phyloP scores from a whole-genome alignment of 2,113 vertebrate genomes.

The Oplegnathus fasciatus region DNA sequence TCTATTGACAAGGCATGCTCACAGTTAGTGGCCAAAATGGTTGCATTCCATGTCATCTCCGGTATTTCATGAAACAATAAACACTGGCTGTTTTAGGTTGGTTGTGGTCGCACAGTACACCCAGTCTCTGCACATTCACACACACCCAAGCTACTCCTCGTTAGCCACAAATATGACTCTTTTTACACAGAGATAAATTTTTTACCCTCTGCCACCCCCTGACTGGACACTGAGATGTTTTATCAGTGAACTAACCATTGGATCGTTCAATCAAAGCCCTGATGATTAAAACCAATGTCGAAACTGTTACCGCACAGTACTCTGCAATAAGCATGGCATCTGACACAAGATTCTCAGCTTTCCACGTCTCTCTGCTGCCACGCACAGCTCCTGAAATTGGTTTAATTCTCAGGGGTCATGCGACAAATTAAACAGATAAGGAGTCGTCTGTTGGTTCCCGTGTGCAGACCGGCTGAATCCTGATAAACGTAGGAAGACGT shows the following conservation, averaged over 20 bases:
- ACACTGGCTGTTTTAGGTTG: constrained; percentile 43
- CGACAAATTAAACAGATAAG: constrained; percentile 81
- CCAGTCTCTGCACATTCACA: constrained; percentile 26
- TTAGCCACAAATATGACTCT: not conserved
- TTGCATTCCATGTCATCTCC: constrained; percentile 49
- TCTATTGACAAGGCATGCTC: constrained; percentile 17
- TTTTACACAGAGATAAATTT: not conserved
- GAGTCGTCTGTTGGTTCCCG: constrained; percentile 73
- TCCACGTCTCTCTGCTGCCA: constrained; percentile 4
- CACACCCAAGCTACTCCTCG: not conserved
- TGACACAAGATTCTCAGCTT: constrained; percentile 28
- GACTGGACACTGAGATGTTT: not conserved
- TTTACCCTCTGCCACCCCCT: not conserved
- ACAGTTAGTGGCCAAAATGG: constrained; percentile 31
- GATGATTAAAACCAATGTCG: not conserved
- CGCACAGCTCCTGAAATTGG: constrained; percentile 67
- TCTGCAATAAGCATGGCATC: constrained; percentile 18
- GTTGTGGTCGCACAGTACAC: constrained; percentile 41
- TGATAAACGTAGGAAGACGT: constrained; percentile 42
- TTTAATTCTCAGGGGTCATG: constrained; percentile 80
- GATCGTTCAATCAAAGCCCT: not conserved
- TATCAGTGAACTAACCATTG: not conserved
- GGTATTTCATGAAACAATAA: constrained; percentile 72
- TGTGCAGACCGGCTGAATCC: constrained; percentile 66
- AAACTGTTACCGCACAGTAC: not conserved